Base-by-base conservation (phyloP, 2,888 invertebrate species). In the Pomacea canaliculata region DNA sequence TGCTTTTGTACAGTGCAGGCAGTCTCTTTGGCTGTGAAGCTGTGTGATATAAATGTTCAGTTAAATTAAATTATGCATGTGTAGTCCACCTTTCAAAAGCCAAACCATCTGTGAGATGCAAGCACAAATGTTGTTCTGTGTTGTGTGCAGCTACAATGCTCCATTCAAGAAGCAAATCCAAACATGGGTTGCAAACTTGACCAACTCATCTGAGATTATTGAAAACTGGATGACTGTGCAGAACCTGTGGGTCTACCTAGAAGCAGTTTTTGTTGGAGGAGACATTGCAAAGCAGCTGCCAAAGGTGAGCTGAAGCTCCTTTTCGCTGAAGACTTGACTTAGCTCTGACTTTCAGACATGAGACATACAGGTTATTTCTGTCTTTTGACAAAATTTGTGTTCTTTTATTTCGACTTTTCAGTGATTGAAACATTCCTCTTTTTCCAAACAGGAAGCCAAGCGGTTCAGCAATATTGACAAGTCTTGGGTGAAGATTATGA, bases 261-360 rank as follows among this genome's bases (percentile, higher is more conserved):
- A 98, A 91, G 98, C 98, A 0, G 98, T 98, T 0, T 98, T 98
- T 91, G 98, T 98, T 0, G 98, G 98, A 4, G 98, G 98, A 76
- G 98, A 98, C 89, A 98, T 98, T 85, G 98, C 98, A n/a, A 98
- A 98, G 88, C 98, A 98, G 89, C 91, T 98, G 71, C 98, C 98
- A 0, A 89, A 91, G 87, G 91, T 90, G 27, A 70, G 18, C 12
- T 68, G 46, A 27, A 68, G 12, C 46, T 68, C n/a, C n/a, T 60
- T n/a, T n/a, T 19, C 18, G 3, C n/a, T 19, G n/a, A 60, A 60
- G 16, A 19, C 60, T 19, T 60, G 16, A 2, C n/a, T 19, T 60
- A 19, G n/a, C 60, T 60, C n/a, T 60, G 18, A 2, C 60, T 60
- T 60, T 19, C 18, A 19, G 60, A 19, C n/a, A 60, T 60, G 18